Conservation (phyloP, 2,113 vertebrate species). For the Syngnathus scovelli region DNA sequence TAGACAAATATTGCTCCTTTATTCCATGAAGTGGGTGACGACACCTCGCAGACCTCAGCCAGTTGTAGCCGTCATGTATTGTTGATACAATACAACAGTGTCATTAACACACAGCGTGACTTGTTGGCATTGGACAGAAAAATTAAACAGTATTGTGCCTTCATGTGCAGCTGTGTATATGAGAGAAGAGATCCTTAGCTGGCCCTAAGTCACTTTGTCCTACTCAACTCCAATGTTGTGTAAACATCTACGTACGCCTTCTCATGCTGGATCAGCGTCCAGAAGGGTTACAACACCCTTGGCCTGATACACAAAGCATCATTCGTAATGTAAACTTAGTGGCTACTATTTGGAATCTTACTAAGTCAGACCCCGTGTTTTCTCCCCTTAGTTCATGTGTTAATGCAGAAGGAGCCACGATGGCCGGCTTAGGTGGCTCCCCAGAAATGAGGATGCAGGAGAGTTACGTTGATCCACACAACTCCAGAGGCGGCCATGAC, state of each 20-base stretch:
- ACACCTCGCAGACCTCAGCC: constrained; percentile 38
- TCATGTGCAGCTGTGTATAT: constrained; percentile 37
- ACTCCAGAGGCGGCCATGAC: constrained; percentile 43
- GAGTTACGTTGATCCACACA: constrained; percentile 45
- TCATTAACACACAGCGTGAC: constrained; percentile 57
- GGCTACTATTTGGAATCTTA: background rate
- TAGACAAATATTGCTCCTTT: constrained; percentile 29
- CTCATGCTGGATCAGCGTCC: constrained; percentile 9
- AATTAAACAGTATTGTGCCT: constrained; percentile 48
- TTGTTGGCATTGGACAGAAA: constrained; percentile 60
- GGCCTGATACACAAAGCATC: background rate
- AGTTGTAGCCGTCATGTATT: constrained; percentile 47
- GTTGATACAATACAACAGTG: constrained; percentile 61
- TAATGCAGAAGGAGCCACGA: constrained; percentile 32
- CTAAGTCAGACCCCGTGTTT: background rate
- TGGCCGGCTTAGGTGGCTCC: constrained; percentile 75
- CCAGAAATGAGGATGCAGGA: constrained; percentile 61
- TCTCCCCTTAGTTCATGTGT: constrained; percentile 22
- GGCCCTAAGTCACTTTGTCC: constrained; percentile 26
- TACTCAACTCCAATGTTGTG: constrained; percentile 42
- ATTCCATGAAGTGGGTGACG: constrained; percentile 47
- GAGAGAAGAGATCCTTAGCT: constrained; percentile 24
- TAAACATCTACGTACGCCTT: constrained; percentile 48
- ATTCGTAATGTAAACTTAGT: background rate
- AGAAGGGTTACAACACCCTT: constrained; percentile 14